Conservation (phyloP, 1,140 invertebrate genomes). For the Stenopsyche tienmushanensis region DNA sequence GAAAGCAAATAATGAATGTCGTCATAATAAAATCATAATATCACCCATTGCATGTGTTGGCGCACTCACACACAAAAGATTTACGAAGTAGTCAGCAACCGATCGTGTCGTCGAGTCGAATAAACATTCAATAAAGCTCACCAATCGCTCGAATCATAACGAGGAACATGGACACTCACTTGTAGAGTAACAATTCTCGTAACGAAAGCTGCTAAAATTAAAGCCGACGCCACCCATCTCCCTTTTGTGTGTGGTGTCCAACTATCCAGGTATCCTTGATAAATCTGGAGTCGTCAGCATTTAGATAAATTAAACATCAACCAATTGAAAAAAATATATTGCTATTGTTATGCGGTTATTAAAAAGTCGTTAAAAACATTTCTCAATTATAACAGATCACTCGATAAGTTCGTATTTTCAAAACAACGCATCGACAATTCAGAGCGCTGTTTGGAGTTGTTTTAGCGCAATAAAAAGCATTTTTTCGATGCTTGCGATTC, state of each 20-base stretch:
- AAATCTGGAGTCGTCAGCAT: constrained; percentile 54
- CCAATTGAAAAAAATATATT: constrained; percentile 13
- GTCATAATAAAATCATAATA: too few species aligned
- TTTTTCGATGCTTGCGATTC: too few species aligned
- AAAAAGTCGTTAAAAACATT: too few species aligned
- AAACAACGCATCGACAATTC: too few species aligned
- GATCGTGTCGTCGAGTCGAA: neutral
- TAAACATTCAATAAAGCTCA: neutral
- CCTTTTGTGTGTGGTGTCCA: constrained; percentile 64
- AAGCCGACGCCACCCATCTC: constrained; percentile 58
- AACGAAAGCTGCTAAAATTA: constrained; percentile 59
- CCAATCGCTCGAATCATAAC: neutral
- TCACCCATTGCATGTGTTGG: constrained; percentile 32
- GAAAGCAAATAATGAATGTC: too few species aligned
- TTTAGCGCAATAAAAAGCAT: too few species aligned
- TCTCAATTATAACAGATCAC: too few species aligned
- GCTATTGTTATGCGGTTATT: neutral
- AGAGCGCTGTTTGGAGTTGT: too few species aligned
- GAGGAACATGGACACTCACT: constrained; percentile 47
- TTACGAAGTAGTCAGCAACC: neutral
- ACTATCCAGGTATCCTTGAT: constrained; percentile 63
- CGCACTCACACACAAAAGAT: constrained; percentile 37
- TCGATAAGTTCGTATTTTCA: too few species aligned
- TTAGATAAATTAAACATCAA: constrained; percentile 1
- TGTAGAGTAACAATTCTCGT: constrained; percentile 63